Evolutionary conservation across 1,140 invertebrate species (phyloP).

Genomic region (Melitaea cinxia): DNA sequence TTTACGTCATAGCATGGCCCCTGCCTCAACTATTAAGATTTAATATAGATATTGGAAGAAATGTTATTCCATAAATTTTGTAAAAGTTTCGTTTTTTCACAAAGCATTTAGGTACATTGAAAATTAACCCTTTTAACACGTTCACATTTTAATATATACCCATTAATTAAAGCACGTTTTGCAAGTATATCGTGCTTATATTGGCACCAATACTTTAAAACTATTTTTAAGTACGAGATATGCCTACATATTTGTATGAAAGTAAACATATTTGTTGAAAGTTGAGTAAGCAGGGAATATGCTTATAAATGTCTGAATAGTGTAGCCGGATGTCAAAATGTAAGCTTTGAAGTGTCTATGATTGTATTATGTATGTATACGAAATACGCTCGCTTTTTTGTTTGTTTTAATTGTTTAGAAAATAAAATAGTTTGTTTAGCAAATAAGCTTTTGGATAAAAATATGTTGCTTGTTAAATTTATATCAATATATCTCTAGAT

Average conservation of each 20-base stretch:
- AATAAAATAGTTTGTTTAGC: background rate
- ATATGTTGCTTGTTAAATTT: background rate
- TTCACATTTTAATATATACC: background rate
- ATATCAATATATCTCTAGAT: background rate
- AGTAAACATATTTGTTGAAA: background rate
- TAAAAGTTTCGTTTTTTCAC: no score
- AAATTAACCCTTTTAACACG: background rate
- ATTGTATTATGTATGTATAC: slow-evolving; percentile 25
- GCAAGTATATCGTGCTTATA: background rate
- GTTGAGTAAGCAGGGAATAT: slow-evolving; percentile 20
- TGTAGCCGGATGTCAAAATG: slow-evolving; percentile 50
- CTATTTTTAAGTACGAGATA: background rate
- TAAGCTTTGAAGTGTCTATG: slow-evolving; percentile 27
- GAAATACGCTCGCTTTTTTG: slow-evolving; percentile 16
- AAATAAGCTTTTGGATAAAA: background rate
- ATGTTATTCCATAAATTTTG: no score
- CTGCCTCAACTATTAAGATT: slow-evolving; percentile 2
- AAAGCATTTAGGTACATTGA: no score
- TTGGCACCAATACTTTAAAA: background rate
- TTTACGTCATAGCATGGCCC: slow-evolving; percentile 37
- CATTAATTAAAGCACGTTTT: background rate
- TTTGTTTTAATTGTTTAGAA: slow-evolving; percentile 1
- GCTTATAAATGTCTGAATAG: background rate
- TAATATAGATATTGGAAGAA: no score
- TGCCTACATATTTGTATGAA: background rate